Percentiles rank a stretch among this genome's conserved stretches.
These are phyloP conservation scores for Hylaeus volcanicus DNA, from an alignment of 1,140 invertebrate genomes.

Conservation along the genomic window DNA sequence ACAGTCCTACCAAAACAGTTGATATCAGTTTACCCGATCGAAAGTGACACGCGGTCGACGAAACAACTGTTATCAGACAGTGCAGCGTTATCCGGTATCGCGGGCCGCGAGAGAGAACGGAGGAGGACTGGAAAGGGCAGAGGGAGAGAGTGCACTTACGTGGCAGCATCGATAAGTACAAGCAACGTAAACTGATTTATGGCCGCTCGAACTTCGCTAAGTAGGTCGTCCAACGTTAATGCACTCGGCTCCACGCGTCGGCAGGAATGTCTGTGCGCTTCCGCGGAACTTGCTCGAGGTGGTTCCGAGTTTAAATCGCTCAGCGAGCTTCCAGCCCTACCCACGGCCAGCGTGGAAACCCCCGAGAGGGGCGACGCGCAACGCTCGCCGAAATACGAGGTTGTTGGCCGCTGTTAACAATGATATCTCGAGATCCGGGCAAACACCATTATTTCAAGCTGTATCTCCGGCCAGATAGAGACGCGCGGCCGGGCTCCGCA, in stretches of 20 bases:
- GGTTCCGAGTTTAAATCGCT: slow-evolving; percentile 26
- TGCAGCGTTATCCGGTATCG: background rate
- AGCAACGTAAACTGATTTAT: slow-evolving; percentile 65
- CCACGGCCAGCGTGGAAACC: too few species aligned
- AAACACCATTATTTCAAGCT: slow-evolving; percentile 67
- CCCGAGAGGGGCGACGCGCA: background rate
- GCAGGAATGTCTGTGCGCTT: slow-evolving; percentile 40
- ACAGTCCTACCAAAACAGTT: background rate
- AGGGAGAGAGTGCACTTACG: slow-evolving; percentile 44
- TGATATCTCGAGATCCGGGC: slow-evolving; percentile 63
- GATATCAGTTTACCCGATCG: slow-evolving; percentile 26
- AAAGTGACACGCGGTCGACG: slow-evolving; percentile 48
- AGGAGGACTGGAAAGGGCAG: background rate
- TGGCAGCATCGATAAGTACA: slow-evolving; percentile 60
- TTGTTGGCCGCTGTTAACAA: slow-evolving; percentile 65
- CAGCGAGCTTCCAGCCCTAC: background rate
- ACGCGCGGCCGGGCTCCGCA: slow-evolving; percentile 3
- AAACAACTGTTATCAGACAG: slow-evolving; percentile 37
- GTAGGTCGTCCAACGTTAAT: slow-evolving; percentile 64
- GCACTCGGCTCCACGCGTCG: slow-evolving; percentile 46
- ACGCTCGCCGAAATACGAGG: slow-evolving; percentile 59
- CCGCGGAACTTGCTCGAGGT: slow-evolving; percentile 44
- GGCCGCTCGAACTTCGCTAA: slow-evolving; percentile 50
- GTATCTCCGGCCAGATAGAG: slow-evolving; percentile 58
- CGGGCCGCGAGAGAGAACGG: background rate